These are phyloP conservation scores for Drosophila kurseongensis DNA, from an alignment of 1,140 invertebrate genomes.

Conservation along the genomic window DNA sequence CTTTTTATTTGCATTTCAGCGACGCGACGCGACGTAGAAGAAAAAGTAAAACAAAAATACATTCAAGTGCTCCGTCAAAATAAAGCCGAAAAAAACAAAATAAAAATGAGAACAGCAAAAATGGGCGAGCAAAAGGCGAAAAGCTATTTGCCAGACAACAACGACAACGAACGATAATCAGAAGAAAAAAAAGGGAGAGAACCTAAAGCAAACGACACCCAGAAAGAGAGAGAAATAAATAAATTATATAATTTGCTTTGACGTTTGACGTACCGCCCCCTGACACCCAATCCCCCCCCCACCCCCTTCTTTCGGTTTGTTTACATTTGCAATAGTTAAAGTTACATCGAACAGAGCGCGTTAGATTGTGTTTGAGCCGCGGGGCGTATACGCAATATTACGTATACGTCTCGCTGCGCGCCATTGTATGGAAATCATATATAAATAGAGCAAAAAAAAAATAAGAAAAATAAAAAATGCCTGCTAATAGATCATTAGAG, in stretches of 20 bases:
- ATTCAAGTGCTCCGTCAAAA: conserved; percentile 41
- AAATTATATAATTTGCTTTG: conserved; percentile 77
- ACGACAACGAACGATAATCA: conserved; percentile 58
- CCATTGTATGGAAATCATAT: conserved; percentile 47
- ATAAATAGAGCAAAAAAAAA: conserved; percentile 52
- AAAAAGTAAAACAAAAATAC: conserved; percentile 36
- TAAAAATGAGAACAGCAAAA: conserved; percentile 48
- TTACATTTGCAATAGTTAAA: conserved; percentile 49
- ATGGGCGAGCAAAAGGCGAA: conserved; percentile 46
- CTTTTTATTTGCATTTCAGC: conserved; percentile 66
- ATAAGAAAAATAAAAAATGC: conserved; percentile 5
- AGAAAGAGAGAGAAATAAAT: conserved; percentile 59
- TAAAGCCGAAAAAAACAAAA: conserved; percentile 18
- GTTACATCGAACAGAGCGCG: conserved; percentile 24
- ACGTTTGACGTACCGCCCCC: conserved; percentile 32
- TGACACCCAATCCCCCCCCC: background rate
- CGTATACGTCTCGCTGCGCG: conserved; percentile 48
- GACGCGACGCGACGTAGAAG: conserved; percentile 31
- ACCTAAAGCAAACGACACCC: conserved; percentile 2
- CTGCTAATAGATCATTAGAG: conserved; percentile 45
- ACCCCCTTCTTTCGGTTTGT: conserved; percentile 28
- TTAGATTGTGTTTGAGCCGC: conserved; percentile 21
- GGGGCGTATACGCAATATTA: conserved; percentile 58
- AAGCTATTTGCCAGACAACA: conserved; percentile 65
- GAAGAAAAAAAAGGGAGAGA: conserved; percentile 28